phyloP scores from a whole-genome alignment of 2,888 invertebrate genomes.

The Leucozona laternaria region DNA sequence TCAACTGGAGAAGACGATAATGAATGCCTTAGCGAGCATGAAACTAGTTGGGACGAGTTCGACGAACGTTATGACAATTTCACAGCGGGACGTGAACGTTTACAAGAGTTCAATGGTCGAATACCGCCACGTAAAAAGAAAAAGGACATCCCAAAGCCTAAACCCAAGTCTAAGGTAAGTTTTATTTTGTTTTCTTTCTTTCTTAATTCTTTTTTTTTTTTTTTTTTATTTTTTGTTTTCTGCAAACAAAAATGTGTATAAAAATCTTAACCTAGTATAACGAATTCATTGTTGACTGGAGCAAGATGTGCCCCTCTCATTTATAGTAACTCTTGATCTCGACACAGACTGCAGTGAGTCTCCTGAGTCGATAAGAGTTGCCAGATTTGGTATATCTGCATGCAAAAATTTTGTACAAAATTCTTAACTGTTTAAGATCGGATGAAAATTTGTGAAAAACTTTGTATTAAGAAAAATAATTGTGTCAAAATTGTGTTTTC shows the following conservation, averaged over 20 bases:
- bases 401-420: neutral
- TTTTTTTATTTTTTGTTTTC: neutral
- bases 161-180: conserved; percentile 80
- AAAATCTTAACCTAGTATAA: conserved; percentile 42
- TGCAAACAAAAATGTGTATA: neutral
- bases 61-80: conserved; percentile 83
- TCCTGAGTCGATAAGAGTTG: conserved; percentile 8
- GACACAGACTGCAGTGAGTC: conserved; percentile 31
- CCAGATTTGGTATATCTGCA: neutral
- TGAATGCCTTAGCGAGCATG: conserved; percentile 83
- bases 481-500: too few relatives aligned
- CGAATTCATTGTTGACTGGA: conserved; percentile 13
- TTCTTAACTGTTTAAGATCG: too few relatives aligned
- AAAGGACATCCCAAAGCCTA: conserved; percentile 80
- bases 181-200: neutral
- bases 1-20: conserved; percentile 84
- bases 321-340: conserved; percentile 13
- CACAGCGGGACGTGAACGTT: conserved; percentile 82
- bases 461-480: too few relatives aligned
- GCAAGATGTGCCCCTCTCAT: neutral
- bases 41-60: conserved; percentile 83
- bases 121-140: conserved; percentile 84
- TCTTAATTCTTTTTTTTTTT: neutral
- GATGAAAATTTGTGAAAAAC: too few relatives aligned
- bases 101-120: conserved; percentile 83